These are phyloP conservation scores for Perizoma affinitatum DNA, from an alignment of 2,888 invertebrate genomes.

Conservation along the genomic window DNA sequence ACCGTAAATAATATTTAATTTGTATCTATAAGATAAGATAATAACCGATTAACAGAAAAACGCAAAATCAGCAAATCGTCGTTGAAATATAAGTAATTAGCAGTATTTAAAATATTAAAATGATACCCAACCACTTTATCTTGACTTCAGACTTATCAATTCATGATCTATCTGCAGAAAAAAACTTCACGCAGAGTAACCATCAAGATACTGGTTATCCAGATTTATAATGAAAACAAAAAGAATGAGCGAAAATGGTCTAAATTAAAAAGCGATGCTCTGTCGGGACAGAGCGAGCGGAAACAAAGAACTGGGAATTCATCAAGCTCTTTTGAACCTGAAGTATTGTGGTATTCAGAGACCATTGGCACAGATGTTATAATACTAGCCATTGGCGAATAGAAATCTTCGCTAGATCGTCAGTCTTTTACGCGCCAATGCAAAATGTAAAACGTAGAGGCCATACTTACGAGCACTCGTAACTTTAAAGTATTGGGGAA, in stretches of 20 bases:
- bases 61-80: too few relatives aligned
- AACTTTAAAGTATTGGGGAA: neutral
- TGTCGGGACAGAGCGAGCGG: slow-evolving; percentile 75
- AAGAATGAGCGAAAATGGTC: slow-evolving; percentile 73
- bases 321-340: slow-evolving; percentile 82
- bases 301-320: slow-evolving; percentile 81
- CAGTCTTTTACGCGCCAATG: slow-evolving; percentile 76
- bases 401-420: slow-evolving; percentile 77
- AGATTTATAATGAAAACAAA: slow-evolving; percentile 76
- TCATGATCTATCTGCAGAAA: neutral
- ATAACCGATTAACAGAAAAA: too few relatives aligned
- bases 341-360: slow-evolving; percentile 75
- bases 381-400: slow-evolving; percentile 61
- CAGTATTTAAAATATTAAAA: too few relatives aligned
- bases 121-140: too few relatives aligned
- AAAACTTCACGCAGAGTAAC: slow-evolving; percentile 37
- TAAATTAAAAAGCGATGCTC: slow-evolving; percentile 83
- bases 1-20: too few relatives aligned
- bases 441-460: slow-evolving; percentile 63
- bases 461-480: neutral
- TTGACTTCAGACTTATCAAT: too few relatives aligned
- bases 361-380: slow-evolving; percentile 53
- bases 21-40: too few relatives aligned
- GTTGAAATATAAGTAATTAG: too few relatives aligned
- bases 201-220: slow-evolving; percentile 55